Evolutionary conservation across 2,888 invertebrate genomes (phyloP), one percentile per base, ranked within the genome.

Genomic region (Dermolepida albohirtum): DNA sequence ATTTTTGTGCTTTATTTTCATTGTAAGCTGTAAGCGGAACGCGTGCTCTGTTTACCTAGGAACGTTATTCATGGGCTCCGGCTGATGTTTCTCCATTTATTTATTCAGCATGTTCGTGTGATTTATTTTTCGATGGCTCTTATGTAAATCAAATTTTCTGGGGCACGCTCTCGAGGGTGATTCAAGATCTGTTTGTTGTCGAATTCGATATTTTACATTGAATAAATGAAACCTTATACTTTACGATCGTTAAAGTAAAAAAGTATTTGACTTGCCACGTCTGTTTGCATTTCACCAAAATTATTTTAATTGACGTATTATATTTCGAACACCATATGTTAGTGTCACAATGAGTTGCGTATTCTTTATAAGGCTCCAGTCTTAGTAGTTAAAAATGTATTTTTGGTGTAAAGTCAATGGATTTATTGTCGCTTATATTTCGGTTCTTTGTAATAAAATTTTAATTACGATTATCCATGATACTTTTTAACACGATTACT

Each of bases 71-170:
- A 57, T 44, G 44, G 12, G 43, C 7, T 17, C 27, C 14, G 44
- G 44, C n/a, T 43, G 27, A 29, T 27, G 59, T 59, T 14, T 27
- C 22, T 12, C 29, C 14, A 43, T 14, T 27, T 59, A 59, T 44
- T 59, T 59, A 29, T 44, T 29, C 10, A 44, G 27, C 59, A 59
- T 59, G 44, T 59, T 59, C 44, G 43, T 22, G 17, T 44, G 44
- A 59, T 59, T 59, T 59, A 59, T 44, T 44, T 29, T 59, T 59
- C 44, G 44, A 44, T 59, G 59, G 59, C 59, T 44, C 29, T 44
- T 44, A 59, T 59, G 44, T 59, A 59, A 44, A 29, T 59, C 44
- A 44, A 27, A 55, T 17, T 29, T 16, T 55, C 40, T 17, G 55
- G 40, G 17, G 12, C 55, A 27, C 12, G 12, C 17, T 55, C 17